Evolutionary conservation across 1,140 invertebrate genomes (phyloP).

Genomic region (Drosophila pandora): DNA sequence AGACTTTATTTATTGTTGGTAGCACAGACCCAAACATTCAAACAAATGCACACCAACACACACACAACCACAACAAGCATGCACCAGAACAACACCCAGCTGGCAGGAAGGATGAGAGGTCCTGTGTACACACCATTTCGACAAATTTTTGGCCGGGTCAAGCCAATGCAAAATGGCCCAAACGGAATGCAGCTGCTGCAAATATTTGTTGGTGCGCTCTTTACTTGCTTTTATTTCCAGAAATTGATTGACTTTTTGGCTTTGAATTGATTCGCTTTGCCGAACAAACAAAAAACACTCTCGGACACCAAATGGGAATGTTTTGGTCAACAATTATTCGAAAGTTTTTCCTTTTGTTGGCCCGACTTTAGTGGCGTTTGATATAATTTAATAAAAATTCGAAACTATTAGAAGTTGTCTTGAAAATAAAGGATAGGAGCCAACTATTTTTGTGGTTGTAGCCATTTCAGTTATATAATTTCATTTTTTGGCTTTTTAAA

Average conservation of each 20-base stretch:
- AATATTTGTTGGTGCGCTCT: conserved; percentile 31
- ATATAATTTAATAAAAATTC: neutral
- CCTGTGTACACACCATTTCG: conserved; percentile 10
- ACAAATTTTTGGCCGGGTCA: conserved; percentile 20
- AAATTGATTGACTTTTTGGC: conserved; percentile 76
- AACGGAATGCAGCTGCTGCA: conserved; percentile 21
- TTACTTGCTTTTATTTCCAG: conserved; percentile 50
- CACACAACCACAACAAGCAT: neutral
- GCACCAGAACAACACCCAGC: conserved; percentile 2
- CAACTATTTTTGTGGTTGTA: neutral
- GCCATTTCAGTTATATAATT: conserved; percentile 34
- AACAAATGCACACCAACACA: conserved; percentile 5
- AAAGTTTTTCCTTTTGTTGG: conserved; percentile 15
- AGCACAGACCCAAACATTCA: conserved; percentile 2
- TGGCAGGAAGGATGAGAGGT: conserved; percentile 7
- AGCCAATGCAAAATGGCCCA: conserved; percentile 29
- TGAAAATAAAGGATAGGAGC: neutral
- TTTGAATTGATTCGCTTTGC: conserved; percentile 63
- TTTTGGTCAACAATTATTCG: conserved; percentile 37
- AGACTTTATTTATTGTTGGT: conserved; percentile 76
- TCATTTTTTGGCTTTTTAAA: conserved; percentile 42
- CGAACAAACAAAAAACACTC: conserved; percentile 35
- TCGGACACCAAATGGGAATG: conserved; percentile 30
- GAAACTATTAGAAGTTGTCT: neutral
- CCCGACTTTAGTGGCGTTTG: neutral